These are phyloP conservation scores for Lasioglossum zephyrum DNA, from an alignment of 2,888 invertebrate genomes.

Conservation along the genomic window DNA sequence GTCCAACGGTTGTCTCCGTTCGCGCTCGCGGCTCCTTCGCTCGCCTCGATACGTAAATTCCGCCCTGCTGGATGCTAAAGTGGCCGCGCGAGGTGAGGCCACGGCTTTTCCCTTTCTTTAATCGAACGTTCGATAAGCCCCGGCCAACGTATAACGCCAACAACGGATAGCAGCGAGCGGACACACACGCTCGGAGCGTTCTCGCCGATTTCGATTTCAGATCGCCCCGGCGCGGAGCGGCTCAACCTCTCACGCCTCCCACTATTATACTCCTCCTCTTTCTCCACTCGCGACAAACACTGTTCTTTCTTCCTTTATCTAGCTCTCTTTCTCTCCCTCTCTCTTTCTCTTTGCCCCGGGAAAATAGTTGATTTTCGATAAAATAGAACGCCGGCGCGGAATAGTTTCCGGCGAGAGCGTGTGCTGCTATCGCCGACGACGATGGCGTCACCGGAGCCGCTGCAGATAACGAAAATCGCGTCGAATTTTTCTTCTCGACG, in stretches of 20 bases:
- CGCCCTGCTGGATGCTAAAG: conserved; percentile 55
- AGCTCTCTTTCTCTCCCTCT: not conserved
- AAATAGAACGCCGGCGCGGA: conserved; percentile 3
- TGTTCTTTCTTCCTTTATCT: not conserved
- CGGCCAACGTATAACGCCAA: conserved; percentile 21
- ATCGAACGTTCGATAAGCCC: conserved; percentile 40
- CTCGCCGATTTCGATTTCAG: conserved; percentile 30
- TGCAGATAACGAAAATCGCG: conserved; percentile 17
- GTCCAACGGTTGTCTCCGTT: conserved; percentile 5
- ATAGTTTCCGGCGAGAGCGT: conserved; percentile 1
- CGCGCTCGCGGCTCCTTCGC: conserved; percentile 5
- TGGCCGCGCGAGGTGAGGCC: conserved; percentile 57
- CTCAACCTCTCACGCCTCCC: not conserved
- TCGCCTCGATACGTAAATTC: conserved; percentile 50
- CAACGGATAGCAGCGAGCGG: not conserved
- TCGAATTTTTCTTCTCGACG: not conserved
- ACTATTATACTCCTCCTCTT: not conserved
- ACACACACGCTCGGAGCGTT: not conserved
- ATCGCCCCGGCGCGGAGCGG: conserved; percentile 8
- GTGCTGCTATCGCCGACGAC: not conserved
- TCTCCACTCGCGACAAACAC: not conserved
- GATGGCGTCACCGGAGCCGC: not conserved
- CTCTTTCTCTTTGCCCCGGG: not conserved
- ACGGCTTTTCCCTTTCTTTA: conserved; percentile 72
- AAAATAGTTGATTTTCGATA: conserved; percentile 10